Evolutionary conservation across 1,140 invertebrate genomes (phyloP).

Genomic region (Colletes latitarsis): DNA sequence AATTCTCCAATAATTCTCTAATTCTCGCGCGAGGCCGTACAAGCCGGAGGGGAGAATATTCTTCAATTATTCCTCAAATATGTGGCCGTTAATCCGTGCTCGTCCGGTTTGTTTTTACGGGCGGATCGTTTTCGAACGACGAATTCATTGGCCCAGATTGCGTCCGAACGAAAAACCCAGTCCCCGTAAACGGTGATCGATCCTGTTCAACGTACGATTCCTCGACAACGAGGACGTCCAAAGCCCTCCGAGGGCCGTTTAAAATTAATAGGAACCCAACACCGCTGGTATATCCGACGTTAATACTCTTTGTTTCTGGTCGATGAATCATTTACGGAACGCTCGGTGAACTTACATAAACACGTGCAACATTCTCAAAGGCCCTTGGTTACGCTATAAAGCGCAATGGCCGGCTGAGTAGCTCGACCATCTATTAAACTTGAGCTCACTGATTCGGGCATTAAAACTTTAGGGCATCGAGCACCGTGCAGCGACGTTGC

Average conservation of each 20-base stretch:
- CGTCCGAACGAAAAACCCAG: not conserved
- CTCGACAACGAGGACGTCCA: not conserved
- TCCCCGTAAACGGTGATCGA: not conserved
- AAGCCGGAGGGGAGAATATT: not conserved
- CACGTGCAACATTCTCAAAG: conserved; percentile 55
- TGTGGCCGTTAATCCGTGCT: not conserved
- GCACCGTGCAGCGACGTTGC: conserved; percentile 16
- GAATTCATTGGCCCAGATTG: not conserved
- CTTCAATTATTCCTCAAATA: not conserved
- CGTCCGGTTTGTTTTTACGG: not conserved
- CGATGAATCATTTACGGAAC: conserved; percentile 55
- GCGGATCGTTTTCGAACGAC: not conserved
- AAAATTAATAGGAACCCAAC: not conserved
- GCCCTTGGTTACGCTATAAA: conserved; percentile 37
- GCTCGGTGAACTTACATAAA: conserved; percentile 43
- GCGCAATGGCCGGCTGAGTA: conserved; percentile 49
- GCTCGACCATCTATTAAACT: conserved; percentile 59
- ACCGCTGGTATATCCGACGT: not conserved
- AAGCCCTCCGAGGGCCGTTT: not conserved
- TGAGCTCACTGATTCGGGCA: conserved; percentile 58
- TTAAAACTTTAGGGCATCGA: conserved; percentile 65
- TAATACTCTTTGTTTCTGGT: conserved; percentile 45
- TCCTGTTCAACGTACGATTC: not conserved
- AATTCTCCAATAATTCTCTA: conserved; percentile 28
- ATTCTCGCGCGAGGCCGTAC: not conserved